These are phyloP conservation scores for Sarcophaga variegata DNA, from an alignment of 2,888 invertebrate species.

Conservation along the genomic window DNA sequence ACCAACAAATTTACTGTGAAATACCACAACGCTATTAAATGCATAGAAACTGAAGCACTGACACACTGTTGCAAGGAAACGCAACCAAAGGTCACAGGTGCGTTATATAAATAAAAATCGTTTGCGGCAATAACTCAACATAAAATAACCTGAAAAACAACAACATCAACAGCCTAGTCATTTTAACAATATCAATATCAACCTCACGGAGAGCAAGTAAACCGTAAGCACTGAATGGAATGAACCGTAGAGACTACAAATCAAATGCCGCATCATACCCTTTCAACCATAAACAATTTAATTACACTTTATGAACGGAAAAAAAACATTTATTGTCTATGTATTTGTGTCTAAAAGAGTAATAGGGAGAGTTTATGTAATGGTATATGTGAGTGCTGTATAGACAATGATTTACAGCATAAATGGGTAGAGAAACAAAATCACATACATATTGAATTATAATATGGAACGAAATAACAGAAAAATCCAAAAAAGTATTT, in stretches of 20 bases:
- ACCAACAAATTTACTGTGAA: neutral
- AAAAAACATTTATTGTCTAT: slow-evolving; percentile 30
- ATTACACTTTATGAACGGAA: slow-evolving; percentile 63
- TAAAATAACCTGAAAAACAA: neutral
- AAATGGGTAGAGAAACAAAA: neutral
- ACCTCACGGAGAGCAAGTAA: neutral
- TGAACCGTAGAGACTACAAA: slow-evolving; percentile 31
- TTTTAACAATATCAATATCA: slow-evolving; percentile 8
- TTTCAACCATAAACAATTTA: slow-evolving; percentile 68
- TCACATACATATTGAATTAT: too few relatives aligned
- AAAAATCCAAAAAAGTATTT: neutral
- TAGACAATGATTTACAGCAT: neutral
- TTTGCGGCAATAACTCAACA: neutral
- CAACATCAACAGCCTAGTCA: neutral
- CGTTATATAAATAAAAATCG: slow-evolving; percentile 5
- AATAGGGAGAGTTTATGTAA: neutral
- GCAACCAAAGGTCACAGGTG: slow-evolving; percentile 54
- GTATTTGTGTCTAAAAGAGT: neutral
- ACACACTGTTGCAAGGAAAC: neutral
- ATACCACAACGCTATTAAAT: neutral
- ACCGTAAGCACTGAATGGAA: slow-evolving; percentile 1
- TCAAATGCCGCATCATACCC: slow-evolving; percentile 57
- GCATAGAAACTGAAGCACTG: neutral
- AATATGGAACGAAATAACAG: neutral
- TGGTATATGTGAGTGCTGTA: slow-evolving; percentile 2